Conservation (phyloP, 1,140 invertebrate species). For the Calycopis cecrops region DNA sequence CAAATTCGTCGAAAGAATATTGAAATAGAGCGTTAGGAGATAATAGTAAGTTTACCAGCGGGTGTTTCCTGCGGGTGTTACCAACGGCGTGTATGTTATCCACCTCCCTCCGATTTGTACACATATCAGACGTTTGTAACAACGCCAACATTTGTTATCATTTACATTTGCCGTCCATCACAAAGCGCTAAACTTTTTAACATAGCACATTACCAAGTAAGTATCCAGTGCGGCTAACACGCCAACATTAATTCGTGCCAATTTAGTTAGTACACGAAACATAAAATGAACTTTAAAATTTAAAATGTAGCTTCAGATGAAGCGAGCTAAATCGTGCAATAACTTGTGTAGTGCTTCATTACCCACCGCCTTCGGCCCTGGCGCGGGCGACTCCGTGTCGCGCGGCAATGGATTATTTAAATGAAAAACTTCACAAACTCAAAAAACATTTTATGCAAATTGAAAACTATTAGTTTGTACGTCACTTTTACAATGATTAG, state of each 20-base stretch:
- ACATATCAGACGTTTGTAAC: too few species aligned
- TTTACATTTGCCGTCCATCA: too few species aligned
- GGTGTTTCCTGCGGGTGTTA: too few species aligned
- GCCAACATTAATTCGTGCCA: background rate
- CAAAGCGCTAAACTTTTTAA: too few species aligned
- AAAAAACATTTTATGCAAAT: slow-evolving; percentile 8
- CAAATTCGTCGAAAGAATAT: too few species aligned
- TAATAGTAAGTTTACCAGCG: too few species aligned
- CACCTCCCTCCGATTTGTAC: too few species aligned
- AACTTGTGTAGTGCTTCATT: slow-evolving; percentile 3
- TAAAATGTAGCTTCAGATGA: slow-evolving; percentile 8
- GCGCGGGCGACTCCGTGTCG: slow-evolving; percentile 1
- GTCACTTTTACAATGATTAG: slow-evolving; percentile 11
- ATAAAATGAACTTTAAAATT: slow-evolving; percentile 8
- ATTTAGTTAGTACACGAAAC: slow-evolving; percentile 8
- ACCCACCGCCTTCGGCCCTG: background rate
- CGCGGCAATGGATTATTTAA: slow-evolving; percentile 10
- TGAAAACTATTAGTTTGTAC: slow-evolving; percentile 10
- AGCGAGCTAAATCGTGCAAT: slow-evolving; percentile 2
- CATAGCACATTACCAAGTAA: too few species aligned
- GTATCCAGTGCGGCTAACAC: background rate
- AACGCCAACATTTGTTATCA: too few species aligned
- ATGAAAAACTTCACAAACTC: slow-evolving; percentile 9
- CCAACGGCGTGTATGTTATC: too few species aligned
- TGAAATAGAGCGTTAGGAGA: too few species aligned